These are phyloP conservation scores for Orchesellides sinensis DNA, from an alignment of 2,888 invertebrate species.

Conservation along the genomic window DNA sequence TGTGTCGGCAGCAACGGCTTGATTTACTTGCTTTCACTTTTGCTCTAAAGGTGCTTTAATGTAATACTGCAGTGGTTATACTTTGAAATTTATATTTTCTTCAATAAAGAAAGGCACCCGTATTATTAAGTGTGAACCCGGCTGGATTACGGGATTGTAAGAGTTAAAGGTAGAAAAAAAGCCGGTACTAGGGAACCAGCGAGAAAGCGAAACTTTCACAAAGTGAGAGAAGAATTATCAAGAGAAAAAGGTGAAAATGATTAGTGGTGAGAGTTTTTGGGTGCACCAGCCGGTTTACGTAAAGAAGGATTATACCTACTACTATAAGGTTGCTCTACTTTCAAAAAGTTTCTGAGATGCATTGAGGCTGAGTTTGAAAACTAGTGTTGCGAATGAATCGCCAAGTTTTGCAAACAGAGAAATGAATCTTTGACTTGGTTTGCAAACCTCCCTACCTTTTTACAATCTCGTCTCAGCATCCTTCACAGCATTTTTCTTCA, in stretches of 20 bases:
- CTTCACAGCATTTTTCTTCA: too few species aligned
- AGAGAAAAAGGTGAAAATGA: slow-evolving; percentile 11
- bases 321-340: slow-evolving; percentile 10
- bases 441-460: too few species aligned
- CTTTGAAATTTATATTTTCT: background rate
- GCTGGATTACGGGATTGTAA: too few species aligned
- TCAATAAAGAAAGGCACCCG: too few species aligned
- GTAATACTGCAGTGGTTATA: background rate
- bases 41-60: background rate
- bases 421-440: slow-evolving; percentile 13
- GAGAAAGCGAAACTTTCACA: too few species aligned
- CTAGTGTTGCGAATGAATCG: background rate
- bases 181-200: too few species aligned
- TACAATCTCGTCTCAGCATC: too few species aligned
- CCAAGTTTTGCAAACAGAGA: background rate
- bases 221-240: background rate
- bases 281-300: slow-evolving; percentile 2
- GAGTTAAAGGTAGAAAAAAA: too few species aligned
- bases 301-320: too few species aligned
- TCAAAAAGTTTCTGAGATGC: background rate
- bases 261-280: slow-evolving; percentile 16
- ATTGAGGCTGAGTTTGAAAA: background rate
- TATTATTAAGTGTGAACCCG: too few species aligned
- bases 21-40: background rate
- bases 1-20: background rate